Conservation (phyloP, 2,888 invertebrate species). For the Nomada ferruginata region DNA sequence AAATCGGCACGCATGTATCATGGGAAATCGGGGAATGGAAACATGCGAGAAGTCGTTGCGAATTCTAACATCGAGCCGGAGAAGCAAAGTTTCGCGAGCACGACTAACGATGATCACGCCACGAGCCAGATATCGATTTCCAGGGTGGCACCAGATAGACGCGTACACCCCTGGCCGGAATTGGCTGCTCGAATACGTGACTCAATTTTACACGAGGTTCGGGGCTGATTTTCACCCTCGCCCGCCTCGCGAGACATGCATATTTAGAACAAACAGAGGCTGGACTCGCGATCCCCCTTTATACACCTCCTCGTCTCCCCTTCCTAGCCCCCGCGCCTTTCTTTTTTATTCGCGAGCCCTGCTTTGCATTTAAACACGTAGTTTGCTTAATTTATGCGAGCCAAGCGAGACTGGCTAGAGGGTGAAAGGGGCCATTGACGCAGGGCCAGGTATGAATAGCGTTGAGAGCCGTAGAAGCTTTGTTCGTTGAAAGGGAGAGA, state of each 20-base stretch:
- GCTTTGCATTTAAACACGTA: slow-evolving; percentile 76
- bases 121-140: slow-evolving; percentile 35
- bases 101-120: background rate
- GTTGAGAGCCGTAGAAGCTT: slow-evolving; percentile 59
- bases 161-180: background rate
- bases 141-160: background rate
- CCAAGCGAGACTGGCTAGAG: slow-evolving; percentile 6
- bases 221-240: slow-evolving; percentile 40
- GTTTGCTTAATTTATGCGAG: slow-evolving; percentile 69
- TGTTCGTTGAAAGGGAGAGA: slow-evolving; percentile 55
- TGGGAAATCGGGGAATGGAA: too few species aligned
- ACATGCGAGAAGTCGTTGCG: too few species aligned
- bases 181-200: slow-evolving; percentile 63
- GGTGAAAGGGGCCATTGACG: slow-evolving; percentile 43
- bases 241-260: slow-evolving; percentile 45
- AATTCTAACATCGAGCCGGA: too few species aligned
- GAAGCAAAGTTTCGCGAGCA: too few species aligned
- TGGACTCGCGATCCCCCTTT: background rate
- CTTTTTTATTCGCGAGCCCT: slow-evolving; percentile 59
- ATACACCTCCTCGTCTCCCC: background rate
- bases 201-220: slow-evolving; percentile 67
- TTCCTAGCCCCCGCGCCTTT: background rate
- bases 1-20: too few species aligned
- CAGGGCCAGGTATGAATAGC: slow-evolving; percentile 62
- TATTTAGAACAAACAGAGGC: slow-evolving; percentile 56